Evolutionary conservation across 2,888 invertebrate genomes (phyloP).

Genomic region (Acholoe squamosa): DNA sequence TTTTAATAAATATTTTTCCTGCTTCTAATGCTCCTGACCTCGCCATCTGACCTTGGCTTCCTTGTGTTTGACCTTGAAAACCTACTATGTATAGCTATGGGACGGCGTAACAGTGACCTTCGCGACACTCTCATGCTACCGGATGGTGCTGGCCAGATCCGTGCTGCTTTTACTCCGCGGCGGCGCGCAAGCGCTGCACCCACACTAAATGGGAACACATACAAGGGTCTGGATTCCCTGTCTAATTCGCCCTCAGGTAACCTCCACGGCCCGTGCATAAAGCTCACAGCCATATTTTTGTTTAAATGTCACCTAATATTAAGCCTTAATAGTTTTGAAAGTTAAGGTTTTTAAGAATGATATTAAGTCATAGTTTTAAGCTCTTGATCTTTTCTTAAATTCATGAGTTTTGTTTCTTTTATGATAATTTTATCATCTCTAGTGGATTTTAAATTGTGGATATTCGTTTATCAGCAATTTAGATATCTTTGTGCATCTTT

Average conservation of each 20-base stretch:
- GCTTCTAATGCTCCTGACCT: constrained; percentile 31
- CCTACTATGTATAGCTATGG: constrained; percentile 76
- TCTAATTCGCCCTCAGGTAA: constrained; percentile 56
- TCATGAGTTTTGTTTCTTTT: neutral
- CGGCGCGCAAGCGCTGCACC: constrained; percentile 18
- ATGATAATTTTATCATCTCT: neutral
- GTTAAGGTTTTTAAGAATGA: neutral
- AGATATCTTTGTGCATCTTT: neutral
- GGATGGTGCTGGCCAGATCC: constrained; percentile 66
- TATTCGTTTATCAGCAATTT: neutral
- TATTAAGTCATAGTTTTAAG: neutral
- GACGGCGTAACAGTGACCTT: constrained; percentile 81
- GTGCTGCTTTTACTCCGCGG: constrained; percentile 60
- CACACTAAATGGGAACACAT: neutral
- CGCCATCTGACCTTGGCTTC: constrained; percentile 17
- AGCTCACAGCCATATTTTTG: neutral
- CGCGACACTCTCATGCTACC: constrained; percentile 76
- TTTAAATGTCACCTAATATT: neutral
- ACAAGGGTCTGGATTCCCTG: constrained; percentile 18
- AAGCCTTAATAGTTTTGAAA: constrained; percentile 2
- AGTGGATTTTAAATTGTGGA: neutral
- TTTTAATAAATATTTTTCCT: neutral
- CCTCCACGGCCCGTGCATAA: neutral
- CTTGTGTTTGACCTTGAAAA: constrained; percentile 25
- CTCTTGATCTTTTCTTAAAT: neutral